These are phyloP conservation scores for Theonella swinhoei DNA, from an alignment of 37 sponge, comb jelly and placozoan genomes.

Conservation along the genomic window DNA sequence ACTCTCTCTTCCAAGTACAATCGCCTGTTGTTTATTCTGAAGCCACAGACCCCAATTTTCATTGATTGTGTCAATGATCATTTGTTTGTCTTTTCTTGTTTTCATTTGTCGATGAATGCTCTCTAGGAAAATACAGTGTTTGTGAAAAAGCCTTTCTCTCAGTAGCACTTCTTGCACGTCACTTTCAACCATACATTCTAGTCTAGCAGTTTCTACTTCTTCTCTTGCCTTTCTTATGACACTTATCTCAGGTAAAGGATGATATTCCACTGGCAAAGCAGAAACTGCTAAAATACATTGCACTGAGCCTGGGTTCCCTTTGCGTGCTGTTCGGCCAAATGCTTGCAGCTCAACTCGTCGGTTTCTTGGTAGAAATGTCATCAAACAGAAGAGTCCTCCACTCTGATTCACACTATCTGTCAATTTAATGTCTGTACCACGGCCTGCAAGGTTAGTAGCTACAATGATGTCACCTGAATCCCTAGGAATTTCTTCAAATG, in stretches of 20 bases:
- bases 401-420: not conserved
- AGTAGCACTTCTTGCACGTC: slow-evolving; percentile 9
- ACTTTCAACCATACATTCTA: not conserved
- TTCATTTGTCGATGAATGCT: not conserved
- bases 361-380: slow-evolving; percentile 32
- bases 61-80: not conserved
- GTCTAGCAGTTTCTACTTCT: not conserved
- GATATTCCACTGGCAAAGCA: not conserved
- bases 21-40: slow-evolving; percentile 4
- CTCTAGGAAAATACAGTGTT: not conserved
- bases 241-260: not conserved
- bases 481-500: not conserved
- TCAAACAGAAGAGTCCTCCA: slow-evolving; percentile 19
- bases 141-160: slow-evolving; percentile 1
- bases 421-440: slow-evolving; percentile 13
- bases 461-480: slow-evolving; percentile 24
- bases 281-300: not conserved
- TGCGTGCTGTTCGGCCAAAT: slow-evolving; percentile 42
- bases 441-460: slow-evolving; percentile 41
- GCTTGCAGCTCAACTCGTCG: slow-evolving; percentile 34
- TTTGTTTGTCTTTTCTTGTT: not conserved
- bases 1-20: slow-evolving; percentile 2
- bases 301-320: slow-evolving; percentile 8
- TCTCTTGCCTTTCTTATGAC: not conserved
- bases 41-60: slow-evolving; percentile 8